Percentiles rank a stretch among this genome's conserved stretches.
Conservation (phyloP, 2,888 invertebrate species). For the Chloroclystis v-ata region DNA sequence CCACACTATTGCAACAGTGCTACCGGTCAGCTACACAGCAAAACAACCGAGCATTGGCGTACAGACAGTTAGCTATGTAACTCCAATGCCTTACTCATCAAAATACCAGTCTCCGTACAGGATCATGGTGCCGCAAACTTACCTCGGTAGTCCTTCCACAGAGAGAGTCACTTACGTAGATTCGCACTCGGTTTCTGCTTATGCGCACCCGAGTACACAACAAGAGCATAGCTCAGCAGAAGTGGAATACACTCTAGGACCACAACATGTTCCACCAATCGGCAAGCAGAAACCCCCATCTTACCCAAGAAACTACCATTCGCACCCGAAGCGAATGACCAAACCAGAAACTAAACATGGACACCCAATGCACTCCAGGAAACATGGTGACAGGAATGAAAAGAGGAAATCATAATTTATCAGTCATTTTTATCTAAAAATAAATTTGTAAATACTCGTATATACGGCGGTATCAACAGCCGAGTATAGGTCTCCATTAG, state of each 20-base stretch:
- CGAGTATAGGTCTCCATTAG: no score
- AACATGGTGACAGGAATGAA: conserved; percentile 41
- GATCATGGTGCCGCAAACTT: conserved; percentile 69
- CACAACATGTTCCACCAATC: conserved; percentile 48
- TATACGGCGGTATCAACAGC: no score
- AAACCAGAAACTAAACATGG: conserved; percentile 49
- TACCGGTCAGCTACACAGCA: conserved; percentile 54
- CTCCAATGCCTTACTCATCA: conserved; percentile 56
- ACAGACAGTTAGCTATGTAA: conserved; percentile 67
- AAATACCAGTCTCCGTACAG: conserved; percentile 63
- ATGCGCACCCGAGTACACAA: conserved; percentile 37
- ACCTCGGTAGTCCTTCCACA: conserved; percentile 47
- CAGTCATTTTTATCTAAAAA: conserved; percentile 2
- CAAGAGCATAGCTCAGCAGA: conserved; percentile 53
- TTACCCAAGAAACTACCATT: conserved; percentile 63
- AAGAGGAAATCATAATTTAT: conserved; percentile 45
- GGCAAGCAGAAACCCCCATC: conserved; percentile 51
- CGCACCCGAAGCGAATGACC: conserved; percentile 61
- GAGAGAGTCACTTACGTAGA: conserved; percentile 66
- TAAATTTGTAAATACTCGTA: no score
- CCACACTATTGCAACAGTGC: conserved; percentile 77
- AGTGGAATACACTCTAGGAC: conserved; percentile 50
- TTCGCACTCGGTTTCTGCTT: conserved; percentile 55
- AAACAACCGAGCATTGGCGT: conserved; percentile 40
- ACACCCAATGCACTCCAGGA: conserved; percentile 34